phyloP scores from a whole-genome alignment of 1,140 invertebrate species.

The Ectropis grisescens region DNA sequence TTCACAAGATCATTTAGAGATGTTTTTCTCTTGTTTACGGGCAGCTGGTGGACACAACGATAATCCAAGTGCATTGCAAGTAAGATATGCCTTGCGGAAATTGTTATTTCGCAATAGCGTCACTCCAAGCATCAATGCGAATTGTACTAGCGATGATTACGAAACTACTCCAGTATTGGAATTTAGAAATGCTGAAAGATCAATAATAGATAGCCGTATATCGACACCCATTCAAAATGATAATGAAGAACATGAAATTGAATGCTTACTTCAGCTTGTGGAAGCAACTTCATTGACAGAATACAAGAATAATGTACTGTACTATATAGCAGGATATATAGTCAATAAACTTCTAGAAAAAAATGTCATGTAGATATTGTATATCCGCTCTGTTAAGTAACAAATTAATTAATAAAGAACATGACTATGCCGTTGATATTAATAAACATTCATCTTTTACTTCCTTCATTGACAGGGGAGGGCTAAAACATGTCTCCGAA shows the following conservation, averaged over 20 bases:
- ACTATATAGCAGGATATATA: conserved; percentile 15
- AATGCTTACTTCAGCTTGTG: conserved; percentile 4
- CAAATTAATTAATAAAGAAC: neutral
- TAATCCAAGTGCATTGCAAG: conserved; percentile 21
- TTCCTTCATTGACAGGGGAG: neutral
- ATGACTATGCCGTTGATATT: neutral
- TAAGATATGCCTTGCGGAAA: conserved; percentile 14
- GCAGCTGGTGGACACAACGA: conserved; percentile 14
- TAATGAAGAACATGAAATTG: neutral
- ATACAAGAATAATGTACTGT: conserved; percentile 11
- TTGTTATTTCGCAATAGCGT: conserved; percentile 20
- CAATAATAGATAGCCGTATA: too few relatives aligned
- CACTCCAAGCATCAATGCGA: conserved; percentile 16
- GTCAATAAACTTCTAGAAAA: conserved; percentile 12
- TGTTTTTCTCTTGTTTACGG: conserved; percentile 26
- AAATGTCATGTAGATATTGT: conserved; percentile 1
- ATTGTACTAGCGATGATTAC: conserved; percentile 9
- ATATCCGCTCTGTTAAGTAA: neutral
- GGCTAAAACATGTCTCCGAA: neutral
- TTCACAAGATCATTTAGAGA: conserved; percentile 28
- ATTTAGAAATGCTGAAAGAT: conserved; percentile 3
- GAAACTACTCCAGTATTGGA: conserved; percentile 9
- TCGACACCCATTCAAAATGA: neutral
- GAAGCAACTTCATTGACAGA: conserved; percentile 13
- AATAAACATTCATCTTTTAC: neutral